A percentile compares a stretch with the other conserved stretches of the same genome.
Conservation (phyloP, 1,140 invertebrate species). For the Cyphomyrmex costatus region DNA sequence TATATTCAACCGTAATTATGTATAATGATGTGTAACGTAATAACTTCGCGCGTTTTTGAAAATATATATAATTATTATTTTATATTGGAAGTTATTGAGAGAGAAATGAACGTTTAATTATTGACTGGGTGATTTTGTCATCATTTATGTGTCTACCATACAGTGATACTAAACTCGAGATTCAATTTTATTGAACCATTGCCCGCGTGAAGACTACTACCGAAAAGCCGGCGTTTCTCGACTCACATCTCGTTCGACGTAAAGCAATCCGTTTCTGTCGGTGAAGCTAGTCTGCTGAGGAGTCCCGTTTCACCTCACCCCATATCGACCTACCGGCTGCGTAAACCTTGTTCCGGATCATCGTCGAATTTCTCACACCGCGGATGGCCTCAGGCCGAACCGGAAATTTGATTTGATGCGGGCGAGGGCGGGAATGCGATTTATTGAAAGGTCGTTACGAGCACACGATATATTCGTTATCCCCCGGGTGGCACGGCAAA, state of each 20-base stretch:
- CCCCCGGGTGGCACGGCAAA: conserved; percentile 42
- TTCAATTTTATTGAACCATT: conserved; percentile 42
- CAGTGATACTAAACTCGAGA: conserved; percentile 20
- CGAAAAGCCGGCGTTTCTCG: conserved; percentile 19
- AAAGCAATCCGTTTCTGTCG: conserved; percentile 58
- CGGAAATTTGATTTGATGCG: conserved; percentile 68
- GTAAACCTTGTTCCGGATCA: conserved; percentile 65
- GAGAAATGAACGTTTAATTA: not conserved
- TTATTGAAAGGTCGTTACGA: conserved; percentile 69
- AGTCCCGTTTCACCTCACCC: not conserved
- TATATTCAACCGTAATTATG: not conserved
- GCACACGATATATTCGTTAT: conserved; percentile 52
- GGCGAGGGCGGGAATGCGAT: conserved; percentile 61
- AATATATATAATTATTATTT: conserved; percentile 6
- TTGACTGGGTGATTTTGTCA: not conserved
- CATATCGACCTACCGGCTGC: conserved; percentile 30
- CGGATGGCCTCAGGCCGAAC: conserved; percentile 14
- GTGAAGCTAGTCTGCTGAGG: conserved; percentile 22
- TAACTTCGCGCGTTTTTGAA: not conserved
- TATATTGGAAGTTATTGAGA: too few species aligned
- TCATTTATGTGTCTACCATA: not conserved
- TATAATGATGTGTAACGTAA: not conserved
- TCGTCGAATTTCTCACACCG: conserved; percentile 53
- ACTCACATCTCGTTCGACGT: conserved; percentile 31
- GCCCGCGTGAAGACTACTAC: conserved; percentile 7